phyloP scores from a whole-genome alignment of 2,797 vertebrate genomes.

The Coreius guichenoti region DNA sequence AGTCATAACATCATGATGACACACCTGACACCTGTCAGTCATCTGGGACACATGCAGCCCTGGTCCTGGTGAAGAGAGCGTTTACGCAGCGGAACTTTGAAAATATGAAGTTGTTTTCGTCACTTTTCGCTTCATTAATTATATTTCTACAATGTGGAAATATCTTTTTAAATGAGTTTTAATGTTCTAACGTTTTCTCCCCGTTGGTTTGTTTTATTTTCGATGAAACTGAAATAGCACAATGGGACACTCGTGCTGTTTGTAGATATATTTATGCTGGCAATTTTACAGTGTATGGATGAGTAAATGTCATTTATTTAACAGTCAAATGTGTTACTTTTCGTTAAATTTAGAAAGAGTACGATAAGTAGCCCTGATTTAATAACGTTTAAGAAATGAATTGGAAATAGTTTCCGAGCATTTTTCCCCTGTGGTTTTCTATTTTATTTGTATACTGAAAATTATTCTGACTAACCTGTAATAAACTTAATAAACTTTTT shows the following conservation, averaged over 20 bases:
- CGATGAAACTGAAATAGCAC: neutral
- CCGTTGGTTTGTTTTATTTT: neutral
- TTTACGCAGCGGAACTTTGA: neutral
- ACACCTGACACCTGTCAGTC: conserved; percentile 83
- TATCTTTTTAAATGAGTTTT: neutral
- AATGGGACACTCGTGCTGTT: neutral
- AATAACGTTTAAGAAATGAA: neutral
- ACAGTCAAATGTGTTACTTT: neutral
- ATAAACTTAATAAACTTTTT: conserved; percentile 1
- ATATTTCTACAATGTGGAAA: conserved; percentile 13
- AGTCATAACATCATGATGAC: conserved; percentile 80
- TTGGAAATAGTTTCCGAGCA: neutral
- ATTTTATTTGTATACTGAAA: neutral
- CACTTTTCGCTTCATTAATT: neutral
- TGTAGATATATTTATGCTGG: conserved; percentile 34
- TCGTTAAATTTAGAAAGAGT: neutral
- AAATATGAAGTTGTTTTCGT: neutral
- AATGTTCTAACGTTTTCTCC: neutral
- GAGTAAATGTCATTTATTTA: neutral
- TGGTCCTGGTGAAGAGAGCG: conserved; percentile 88
- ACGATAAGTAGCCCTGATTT: neutral
- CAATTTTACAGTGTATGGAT: neutral
- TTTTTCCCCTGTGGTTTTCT: neutral
- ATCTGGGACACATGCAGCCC: conserved; percentile 85
- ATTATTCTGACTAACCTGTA: conserved; percentile 18